Evolutionary conservation across 2,888 invertebrate species (phyloP).

Genomic region (Acanthosoma haemorrhoidale): DNA sequence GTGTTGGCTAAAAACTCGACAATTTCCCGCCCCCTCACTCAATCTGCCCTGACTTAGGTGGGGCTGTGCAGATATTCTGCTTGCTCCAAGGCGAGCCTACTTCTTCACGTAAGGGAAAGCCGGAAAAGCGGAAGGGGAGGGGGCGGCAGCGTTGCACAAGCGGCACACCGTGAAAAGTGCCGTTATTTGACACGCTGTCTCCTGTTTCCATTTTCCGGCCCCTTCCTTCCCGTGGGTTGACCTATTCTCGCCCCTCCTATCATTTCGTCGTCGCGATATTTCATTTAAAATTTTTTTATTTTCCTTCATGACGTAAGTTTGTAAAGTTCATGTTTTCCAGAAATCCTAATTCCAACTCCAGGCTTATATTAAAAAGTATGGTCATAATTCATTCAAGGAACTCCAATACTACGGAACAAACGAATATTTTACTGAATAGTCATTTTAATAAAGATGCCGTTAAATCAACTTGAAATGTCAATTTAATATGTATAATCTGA

Average conservation of each 20-base stretch:
- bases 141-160: neutral
- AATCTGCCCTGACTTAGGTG: neutral
- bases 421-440: too few species aligned
- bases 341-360: too few species aligned
- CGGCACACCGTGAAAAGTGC: constrained; percentile 13
- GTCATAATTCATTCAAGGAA: too few species aligned
- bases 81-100: neutral
- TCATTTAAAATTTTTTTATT: too few species aligned
- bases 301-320: too few species aligned
- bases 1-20: neutral
- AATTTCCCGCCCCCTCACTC: too few species aligned
- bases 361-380: too few species aligned
- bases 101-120: neutral
- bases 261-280: neutral
- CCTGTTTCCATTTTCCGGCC: constrained; percentile 4
- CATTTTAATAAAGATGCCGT: too few species aligned
- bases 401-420: too few species aligned
- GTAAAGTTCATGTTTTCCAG: too few species aligned
- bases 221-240: neutral
- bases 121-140: neutral
- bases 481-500: too few species aligned
- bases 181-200: constrained; percentile 18
- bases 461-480: too few species aligned
- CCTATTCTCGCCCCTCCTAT: neutral
- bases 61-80: neutral